Evolutionary conservation across 1,140 invertebrate species (phyloP).

Genomic region (Drosophila arawakana): DNA sequence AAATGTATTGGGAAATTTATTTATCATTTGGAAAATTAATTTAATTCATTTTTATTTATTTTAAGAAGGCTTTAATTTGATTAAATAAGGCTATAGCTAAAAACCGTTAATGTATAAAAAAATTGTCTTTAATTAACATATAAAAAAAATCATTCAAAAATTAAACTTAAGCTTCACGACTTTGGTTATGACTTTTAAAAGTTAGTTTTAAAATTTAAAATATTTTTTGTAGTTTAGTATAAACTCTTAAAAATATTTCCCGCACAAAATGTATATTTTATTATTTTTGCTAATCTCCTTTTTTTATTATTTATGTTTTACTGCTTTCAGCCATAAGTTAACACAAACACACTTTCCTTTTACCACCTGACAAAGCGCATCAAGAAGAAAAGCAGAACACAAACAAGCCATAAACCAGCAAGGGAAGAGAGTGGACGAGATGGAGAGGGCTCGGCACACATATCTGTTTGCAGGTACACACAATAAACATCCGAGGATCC

Average conservation of each 20-base stretch:
- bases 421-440: not conserved
- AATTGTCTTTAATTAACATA: too few relatives aligned
- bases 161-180: too few relatives aligned
- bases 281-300: not conserved
- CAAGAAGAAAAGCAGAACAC: not conserved
- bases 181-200: too few relatives aligned
- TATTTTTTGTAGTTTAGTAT: not conserved
- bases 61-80: too few relatives aligned
- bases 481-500: constrained; percentile 20
- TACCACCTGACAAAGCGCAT: constrained; percentile 16
- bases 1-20: too few relatives aligned
- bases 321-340: not conserved
- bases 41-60: too few relatives aligned
- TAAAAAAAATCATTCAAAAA: too few relatives aligned
- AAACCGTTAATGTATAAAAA: too few relatives aligned
- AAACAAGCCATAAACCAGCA: not conserved
- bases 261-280: not conserved
- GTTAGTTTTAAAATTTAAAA: too few relatives aligned
- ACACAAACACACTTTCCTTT: constrained; percentile 5
- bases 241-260: not conserved
- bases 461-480: not conserved
- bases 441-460: too few relatives aligned
- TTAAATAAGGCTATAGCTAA: too few relatives aligned
- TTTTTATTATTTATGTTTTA: not conserved
- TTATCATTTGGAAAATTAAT: too few relatives aligned